Conservation (phyloP, 2,797 vertebrate species). For the Trichosurus vulpecula region DNA sequence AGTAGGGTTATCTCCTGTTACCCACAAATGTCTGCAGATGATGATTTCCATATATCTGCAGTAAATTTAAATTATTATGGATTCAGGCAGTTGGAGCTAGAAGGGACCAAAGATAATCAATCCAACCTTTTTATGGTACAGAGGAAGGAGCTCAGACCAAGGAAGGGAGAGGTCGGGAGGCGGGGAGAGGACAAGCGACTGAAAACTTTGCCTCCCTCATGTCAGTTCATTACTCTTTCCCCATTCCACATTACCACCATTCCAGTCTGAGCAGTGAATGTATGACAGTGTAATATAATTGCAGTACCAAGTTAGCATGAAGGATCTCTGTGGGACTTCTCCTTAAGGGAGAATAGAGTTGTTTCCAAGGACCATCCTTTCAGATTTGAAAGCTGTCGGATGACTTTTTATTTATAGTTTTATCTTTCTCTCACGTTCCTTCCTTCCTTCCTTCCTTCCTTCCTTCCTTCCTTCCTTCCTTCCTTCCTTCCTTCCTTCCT, state of each 20-base stretch:
- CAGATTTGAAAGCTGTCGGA: background rate
- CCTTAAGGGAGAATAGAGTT: background rate
- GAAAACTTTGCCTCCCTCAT: background rate
- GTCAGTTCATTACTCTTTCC: background rate
- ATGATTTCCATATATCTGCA: background rate
- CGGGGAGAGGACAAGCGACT: background rate
- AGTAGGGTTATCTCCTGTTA: background rate
- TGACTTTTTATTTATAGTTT: background rate
- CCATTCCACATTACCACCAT: background rate
- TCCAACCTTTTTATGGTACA: background rate
- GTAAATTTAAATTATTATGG: background rate
- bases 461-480: background rate
- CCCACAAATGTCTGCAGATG: background rate
- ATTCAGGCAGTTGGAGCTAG: background rate
- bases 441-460: background rate
- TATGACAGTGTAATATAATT: background rate
- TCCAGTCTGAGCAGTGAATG: background rate
- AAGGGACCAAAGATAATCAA: background rate
- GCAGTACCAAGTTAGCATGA: background rate
- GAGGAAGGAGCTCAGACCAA: background rate
- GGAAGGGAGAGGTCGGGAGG: background rate
- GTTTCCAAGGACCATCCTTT: background rate
- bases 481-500: background rate
- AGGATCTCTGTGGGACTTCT: background rate
- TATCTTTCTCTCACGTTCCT: background rate